Evolutionary conservation across 2,797 vertebrate genomes (phyloP), one percentile per base, ranked within the genome.

Genomic region (Eulemur coronatus): DNA sequence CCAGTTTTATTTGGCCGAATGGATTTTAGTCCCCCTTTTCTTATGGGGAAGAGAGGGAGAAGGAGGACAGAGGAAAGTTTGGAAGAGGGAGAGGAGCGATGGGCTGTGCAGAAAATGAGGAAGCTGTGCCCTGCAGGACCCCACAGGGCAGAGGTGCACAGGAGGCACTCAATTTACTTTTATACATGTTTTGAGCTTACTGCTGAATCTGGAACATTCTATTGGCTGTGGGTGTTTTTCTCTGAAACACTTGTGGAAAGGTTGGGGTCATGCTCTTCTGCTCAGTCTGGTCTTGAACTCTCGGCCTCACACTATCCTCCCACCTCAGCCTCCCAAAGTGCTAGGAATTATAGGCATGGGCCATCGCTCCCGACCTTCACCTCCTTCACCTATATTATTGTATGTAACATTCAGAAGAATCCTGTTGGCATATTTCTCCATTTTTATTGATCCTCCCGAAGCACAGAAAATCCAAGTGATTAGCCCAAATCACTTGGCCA

Each of bases 291-390:
- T 65, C 13, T 65, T 65, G 63, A 65, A 18, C 63, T 65, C 17
- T 9, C 20, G 8, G 33, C 33, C 33, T 65, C 63, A n/a, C n/a
- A 18, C 17, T 18, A 18, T n/a, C 63, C 11, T 65, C 33, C 33
- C 30, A 65, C 3, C 63, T 65, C n/a, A n/a, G 33, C n/a, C 33
- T 65, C 33, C 63, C 63, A n/a, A n/a, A 18, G 63, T 18, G 63
- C 63, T n/a, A n/a, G 63, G 33, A n/a, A n/a, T 65, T 65, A 65
- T 7, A 18, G 63, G 33, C 8, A 7, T n/a, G 63, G 33, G 63
- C 15, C 7, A 20, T 17, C 0, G 4, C 17, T 8, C 33, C 7
- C 0, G 4, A 33, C 17, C 33, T 65, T 65, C 33, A 33, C 18
- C 26, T 38, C 33, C 14, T 65, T 65, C 33, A 48, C 33, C 33